Evolutionary conservation across 2,113 vertebrate species (phyloP), one percentile per base, ranked within the genome.

Genomic region (Anguilla japonica): DNA sequence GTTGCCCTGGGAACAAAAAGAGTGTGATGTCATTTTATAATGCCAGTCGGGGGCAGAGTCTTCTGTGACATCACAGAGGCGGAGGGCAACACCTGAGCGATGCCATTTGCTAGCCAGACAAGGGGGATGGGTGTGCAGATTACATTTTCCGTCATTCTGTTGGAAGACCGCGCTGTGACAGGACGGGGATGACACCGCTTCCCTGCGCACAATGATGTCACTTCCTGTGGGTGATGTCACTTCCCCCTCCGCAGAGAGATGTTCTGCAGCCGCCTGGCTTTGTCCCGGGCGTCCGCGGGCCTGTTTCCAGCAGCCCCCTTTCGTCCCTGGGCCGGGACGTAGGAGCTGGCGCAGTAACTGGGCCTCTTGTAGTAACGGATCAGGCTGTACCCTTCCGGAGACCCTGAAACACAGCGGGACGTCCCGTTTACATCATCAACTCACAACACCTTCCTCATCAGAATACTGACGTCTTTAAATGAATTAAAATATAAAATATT

Each of bases 181-280:
- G 13, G 8, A 53, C 39, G 16, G 15, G 5, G 5, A 41, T 18
- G 40, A 1, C 40, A 18, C 39, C 34, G 5, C 71, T 29, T 34
- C 26, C 71, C 3, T 34, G n/a, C 9, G 26, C 9, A 9, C 26
- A 34, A 75, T 75, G 34, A 50, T 5, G n/a, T 67, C 57, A 80
- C 41, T 29, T 43, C 29, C 34, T 85, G 81, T 26, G 5, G 3
- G 60, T 82, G 57, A 50, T 29, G 50, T 93, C 92, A 94, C 89
- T 94, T 97, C 39, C 94, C 94, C 92, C 96, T 96, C 14, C 94
- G 95, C 75, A 97, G 94, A 13, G 97, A 98, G 93, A 99, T 98
- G 87, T 92, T 89, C 88, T 98, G 96, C 67, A 98, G 96, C 90
- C 96, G 97, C 86, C 96, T 96, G 95, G 97, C 96, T 92, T 95